Evolutionary conservation across 2,888 invertebrate genomes (phyloP), one percentile per base, ranked within the genome.

Genomic region (Drosophila infuscata): DNA sequence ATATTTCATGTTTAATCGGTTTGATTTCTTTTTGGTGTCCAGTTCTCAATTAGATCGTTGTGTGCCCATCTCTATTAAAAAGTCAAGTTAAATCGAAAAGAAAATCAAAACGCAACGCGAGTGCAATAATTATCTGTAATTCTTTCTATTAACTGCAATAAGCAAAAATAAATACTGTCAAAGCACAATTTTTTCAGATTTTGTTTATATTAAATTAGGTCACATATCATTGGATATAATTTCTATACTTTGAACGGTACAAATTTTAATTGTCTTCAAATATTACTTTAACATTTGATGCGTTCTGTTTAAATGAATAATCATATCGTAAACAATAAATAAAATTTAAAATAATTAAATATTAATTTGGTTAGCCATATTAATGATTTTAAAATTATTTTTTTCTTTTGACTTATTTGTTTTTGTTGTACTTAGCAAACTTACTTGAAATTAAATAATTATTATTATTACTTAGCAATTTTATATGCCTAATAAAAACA

Each of bases 61-160:
- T 1, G 3, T 17, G 48, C 30, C 48, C 60, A 57, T 48, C 49
- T 70, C 65, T 30, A 15, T 60, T 49, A 51, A 11, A 56, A 38
- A 33, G 15, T 41, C 49, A 57, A n/a, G 8, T 53, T 72, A 12
- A 63, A 70, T 53, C 60, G 73, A 68, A 68, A 67, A 29, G n/a
- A 57, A 74, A 79, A 83, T 83, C 79, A 79, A 83, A 81, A 78
- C 58, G 81, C 78, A 87, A 87, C 75, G 67, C 67, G 71, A 82
- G 88, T 88, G 88, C 88, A 88, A 88, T 88, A 88, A 86, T 79
- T 89, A 86, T 76, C 78, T 83, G 64, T 81, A 86, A 72, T 68
- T 70, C 60, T 58, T 36, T 60, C 60, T 53, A 56, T 65, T 61
- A 70, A 48, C 63, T 67, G 51, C 49, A 64, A 70, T 71, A 81